Evolutionary conservation across 2,113 vertebrate genomes (phyloP), one percentile per base, ranked within the genome.

Genomic region (Notechis scutatus): DNA sequence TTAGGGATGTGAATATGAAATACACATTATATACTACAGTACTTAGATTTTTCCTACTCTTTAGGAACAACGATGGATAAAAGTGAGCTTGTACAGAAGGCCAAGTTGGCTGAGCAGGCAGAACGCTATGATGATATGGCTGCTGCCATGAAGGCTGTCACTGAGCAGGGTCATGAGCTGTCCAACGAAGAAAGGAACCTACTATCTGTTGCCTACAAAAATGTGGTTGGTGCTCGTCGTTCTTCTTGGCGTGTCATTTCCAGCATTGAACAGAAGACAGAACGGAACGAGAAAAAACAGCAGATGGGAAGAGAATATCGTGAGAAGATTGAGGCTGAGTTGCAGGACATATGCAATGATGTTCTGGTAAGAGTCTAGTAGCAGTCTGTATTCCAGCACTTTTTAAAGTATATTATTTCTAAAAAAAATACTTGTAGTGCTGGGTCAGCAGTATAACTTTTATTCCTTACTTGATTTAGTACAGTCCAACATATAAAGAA

Each of bases 71-170:
- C 98, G 96, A 99, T 99, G 99, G 99, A 99, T 97, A 99, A 99
- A 98, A 98, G 98, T 94, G 99, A 99, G 96, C 98, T 99, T 98
- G 99, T 99, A 92, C 99, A 99, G 98, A 99, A 99, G 97, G 99
- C 99, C 96, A 99, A 99, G 88, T 98, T 99, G 69, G 98, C 99
- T 1, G 99, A 99, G 95, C 99, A 99, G 98, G 99, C 99, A 0
- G 99, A 99, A 97, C 99, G 99, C 95, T 99, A 99, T 15, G 99
- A 99, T 94, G 99, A 99, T 95, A 99, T 99, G 99, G 99, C 99
- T 91, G 98, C 98, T 86, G 98, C 99, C 69, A 99, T 99, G 99
- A 99, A 99, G 97, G 97, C 98, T 0, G 99, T 99, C 96, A 99
- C 99, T 0, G 99, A 99, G 94, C 98, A 99, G 94, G 98, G 98